phyloP scores from a whole-genome alignment of 2,888 invertebrate species.

The Chirona hameri region DNA sequence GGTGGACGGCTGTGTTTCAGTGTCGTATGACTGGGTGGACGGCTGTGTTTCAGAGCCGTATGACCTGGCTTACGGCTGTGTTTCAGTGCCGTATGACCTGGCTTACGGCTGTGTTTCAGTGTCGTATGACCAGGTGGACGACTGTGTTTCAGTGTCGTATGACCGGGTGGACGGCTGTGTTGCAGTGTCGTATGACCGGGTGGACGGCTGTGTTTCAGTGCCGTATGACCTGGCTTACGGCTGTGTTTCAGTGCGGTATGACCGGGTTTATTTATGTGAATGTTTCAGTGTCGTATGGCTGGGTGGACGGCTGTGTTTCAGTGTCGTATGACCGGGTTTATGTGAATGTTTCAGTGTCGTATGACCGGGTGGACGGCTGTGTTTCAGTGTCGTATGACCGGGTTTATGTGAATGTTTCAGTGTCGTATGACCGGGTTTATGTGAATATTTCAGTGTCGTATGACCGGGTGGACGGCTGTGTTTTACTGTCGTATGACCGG shows the following conservation, averaged over 20 bases:
- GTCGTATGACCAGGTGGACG: slow-evolving; percentile 46
- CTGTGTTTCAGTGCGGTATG: slow-evolving; percentile 57
- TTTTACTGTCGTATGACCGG: slow-evolving; percentile 61
- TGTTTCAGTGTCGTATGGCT: slow-evolving; percentile 58
- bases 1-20: too few species aligned
- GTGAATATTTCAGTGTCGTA: slow-evolving; percentile 58
- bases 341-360: slow-evolving; percentile 49
- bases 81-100: slow-evolving; percentile 61
- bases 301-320: slow-evolving; percentile 63
- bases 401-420: too few species aligned
- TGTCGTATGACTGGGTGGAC: slow-evolving; percentile 71
- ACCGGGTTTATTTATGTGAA: too few species aligned
- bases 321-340: slow-evolving; percentile 54
- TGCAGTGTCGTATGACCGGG: slow-evolving; percentile 57
- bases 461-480: too few species aligned
- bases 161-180: slow-evolving; percentile 65
- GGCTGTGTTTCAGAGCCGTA: slow-evolving; percentile 59
- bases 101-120: slow-evolving; percentile 58
- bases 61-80: too few species aligned
- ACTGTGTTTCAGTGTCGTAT: slow-evolving; percentile 55
- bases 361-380: slow-evolving; percentile 67
- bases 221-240: slow-evolving; percentile 67
- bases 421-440: slow-evolving; percentile 69
- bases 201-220: too few species aligned
- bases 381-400: slow-evolving; percentile 58